These are phyloP conservation scores for Drosophila picticornis DNA, from an alignment of 2,888 invertebrate species.

Conservation along the genomic window DNA sequence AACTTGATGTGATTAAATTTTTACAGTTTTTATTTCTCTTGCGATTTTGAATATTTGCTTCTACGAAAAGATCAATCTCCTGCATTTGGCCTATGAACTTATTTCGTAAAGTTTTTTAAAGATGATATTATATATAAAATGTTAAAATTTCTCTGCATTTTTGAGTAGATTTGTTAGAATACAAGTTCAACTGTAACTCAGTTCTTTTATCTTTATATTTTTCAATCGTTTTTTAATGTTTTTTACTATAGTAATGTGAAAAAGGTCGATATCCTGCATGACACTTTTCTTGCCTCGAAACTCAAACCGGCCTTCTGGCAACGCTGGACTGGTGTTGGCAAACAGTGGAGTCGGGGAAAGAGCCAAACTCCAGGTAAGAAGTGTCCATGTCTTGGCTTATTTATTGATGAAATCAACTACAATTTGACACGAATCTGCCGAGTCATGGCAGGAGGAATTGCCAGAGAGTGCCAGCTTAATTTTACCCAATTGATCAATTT, in stretches of 20 bases:
- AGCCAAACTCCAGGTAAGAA: slow-evolving; percentile 36
- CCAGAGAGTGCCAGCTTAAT: slow-evolving; percentile 62
- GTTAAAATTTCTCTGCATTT: neutral
- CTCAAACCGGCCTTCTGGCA: slow-evolving; percentile 31
- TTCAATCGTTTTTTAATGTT: neutral
- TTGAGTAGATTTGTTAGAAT: too few species aligned
- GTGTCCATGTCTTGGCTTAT: slow-evolving; percentile 57
- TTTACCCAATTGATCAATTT: slow-evolving; percentile 79
- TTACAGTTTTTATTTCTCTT: too few species aligned
- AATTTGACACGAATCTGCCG: slow-evolving; percentile 70
- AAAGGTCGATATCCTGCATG: neutral
- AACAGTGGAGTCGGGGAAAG: neutral
- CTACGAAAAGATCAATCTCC: too few species aligned
- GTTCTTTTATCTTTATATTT: neutral
- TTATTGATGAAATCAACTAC: slow-evolving; percentile 76
- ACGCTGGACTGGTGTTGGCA: slow-evolving; percentile 15
- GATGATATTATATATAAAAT: neutral
- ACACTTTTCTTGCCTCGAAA: neutral
- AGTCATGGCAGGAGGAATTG: neutral
- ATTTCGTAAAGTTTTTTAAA: neutral
- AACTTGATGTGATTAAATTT: neutral
- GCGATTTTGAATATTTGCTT: neutral
- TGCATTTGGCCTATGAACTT: too few species aligned
- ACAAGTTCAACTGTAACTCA: neutral
- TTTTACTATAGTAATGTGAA: fast-evolving